Conservation (phyloP, 2,888 invertebrate genomes). For the Mechanitis mazaeus region DNA sequence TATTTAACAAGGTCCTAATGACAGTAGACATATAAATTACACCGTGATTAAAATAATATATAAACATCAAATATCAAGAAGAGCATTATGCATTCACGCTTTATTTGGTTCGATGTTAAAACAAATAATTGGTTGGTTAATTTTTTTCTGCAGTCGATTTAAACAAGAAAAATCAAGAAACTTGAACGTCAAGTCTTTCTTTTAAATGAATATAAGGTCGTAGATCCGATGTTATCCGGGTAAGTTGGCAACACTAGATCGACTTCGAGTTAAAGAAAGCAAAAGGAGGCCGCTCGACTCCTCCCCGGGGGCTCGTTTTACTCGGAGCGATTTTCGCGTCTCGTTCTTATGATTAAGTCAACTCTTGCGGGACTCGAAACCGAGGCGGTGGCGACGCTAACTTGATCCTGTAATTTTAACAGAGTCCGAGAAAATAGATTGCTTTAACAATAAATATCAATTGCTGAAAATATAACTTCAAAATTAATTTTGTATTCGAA, state of each 20-base stretch:
- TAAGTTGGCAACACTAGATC: slow-evolving; percentile 43
- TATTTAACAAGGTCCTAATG: slow-evolving; percentile 71
- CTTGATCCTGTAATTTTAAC: slow-evolving; percentile 44
- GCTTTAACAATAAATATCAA: slow-evolving; percentile 34
- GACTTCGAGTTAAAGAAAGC: slow-evolving; percentile 40
- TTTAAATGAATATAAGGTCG: slow-evolving; percentile 44
- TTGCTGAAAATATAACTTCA: slow-evolving; percentile 13
- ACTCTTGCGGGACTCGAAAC: slow-evolving; percentile 60
- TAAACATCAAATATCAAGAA: slow-evolving; percentile 15
- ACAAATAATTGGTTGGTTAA: neutral
- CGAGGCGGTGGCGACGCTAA: slow-evolving; percentile 41
- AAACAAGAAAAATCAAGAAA: slow-evolving; percentile 49
- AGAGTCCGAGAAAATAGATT: slow-evolving; percentile 38
- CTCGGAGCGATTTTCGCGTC: slow-evolving; percentile 68
- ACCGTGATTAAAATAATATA: slow-evolving; percentile 33
- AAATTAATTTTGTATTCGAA: neutral
- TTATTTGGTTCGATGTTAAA: neutral
- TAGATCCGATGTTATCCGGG: slow-evolving; percentile 55
- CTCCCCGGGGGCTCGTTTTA: slow-evolving; percentile 67
- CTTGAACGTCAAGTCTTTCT: slow-evolving; percentile 54
- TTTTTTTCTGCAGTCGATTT: slow-evolving; percentile 35
- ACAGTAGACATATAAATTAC: slow-evolving; percentile 67
- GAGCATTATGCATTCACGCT: too few species aligned
- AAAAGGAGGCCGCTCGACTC: slow-evolving; percentile 56
- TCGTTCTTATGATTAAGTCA: slow-evolving; percentile 74